Base-by-base conservation (phyloP, 2,888 invertebrate genomes). In the Odontomyia ornata region DNA sequence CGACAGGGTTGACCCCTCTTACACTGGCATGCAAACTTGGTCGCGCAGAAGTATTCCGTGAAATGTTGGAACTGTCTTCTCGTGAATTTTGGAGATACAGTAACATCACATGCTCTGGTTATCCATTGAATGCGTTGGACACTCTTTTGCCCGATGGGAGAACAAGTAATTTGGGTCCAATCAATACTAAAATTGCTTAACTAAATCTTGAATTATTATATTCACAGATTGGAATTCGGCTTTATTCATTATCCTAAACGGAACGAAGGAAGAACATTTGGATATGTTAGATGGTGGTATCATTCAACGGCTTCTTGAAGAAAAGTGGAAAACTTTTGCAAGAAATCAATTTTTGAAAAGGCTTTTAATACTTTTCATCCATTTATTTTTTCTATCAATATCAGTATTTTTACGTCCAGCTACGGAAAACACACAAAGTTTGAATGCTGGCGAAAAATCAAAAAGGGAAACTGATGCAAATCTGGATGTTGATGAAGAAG, bases 291-390 rank as follows among this genome's bases (percentile, higher is more conserved):
- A 98, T 84, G 98, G 98, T 67, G 99, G 99, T 36, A 99, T 99
- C 77, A 98, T 99, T 83, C 97, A 98, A 85, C 91, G 97, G 83
- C 88, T 99, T 69, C 89, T 99, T 21, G 98, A 98, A 86, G 99
- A 99, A 87, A 99, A 99, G 86, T 99, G 99, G 99, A 98, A 99
- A 87, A 97, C 98, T 0, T 99, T 97, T 88, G 99, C 98, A 28
- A 91, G 95, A 88, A 93, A 93, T 83, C 96, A 98, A 88, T 97
- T 99, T 85, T 89, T 98, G 78, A 96, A 98, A 87, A 91, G 98
- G 47, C 90, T 99, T 28, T 89, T 95, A 43, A 94, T 99, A 81
- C 89, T 98, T 67, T 90, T 94, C 83, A 89, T 96, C 28, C 98
- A 99, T 86, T 89, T 99, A 77, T 87, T 96, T 0, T 91, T 94